Base-by-base conservation (phyloP, 2,888 invertebrate species). In the Drosophila mimica region DNA sequence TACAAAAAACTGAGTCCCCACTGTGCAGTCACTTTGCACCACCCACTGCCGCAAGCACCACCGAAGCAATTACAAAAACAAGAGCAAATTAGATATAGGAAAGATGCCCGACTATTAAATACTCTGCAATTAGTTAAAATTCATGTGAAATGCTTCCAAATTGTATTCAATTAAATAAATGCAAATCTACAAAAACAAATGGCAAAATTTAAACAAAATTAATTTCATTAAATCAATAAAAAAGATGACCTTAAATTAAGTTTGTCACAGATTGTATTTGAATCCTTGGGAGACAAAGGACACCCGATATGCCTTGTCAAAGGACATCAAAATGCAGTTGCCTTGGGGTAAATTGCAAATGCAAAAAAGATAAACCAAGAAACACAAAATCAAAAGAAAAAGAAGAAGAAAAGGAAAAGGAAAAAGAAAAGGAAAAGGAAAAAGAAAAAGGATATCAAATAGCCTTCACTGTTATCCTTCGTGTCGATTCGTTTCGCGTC, bases 401-500 rank as follows among this genome's bases (percentile, higher is more conserved):
- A 5, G 46, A 17, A 25, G 25, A 25, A 25, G 25, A 25, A 25
- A 25, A 25, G 2, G 25, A 25, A 30, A 64, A 61, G 38, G 33
- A 36, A 52, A 52, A 13, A 0, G 34, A 17, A 38, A 52, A 17
- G 4, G 46, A 9, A 33, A 28, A 17, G 6, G 54, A 30, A 28
- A 63, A 64, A 54, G 43, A 31, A 33, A 49, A 68, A 58, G 38
- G 31, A 59, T 31, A 43, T 64, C 58, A 59, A 52, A 33, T 60
- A 38, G 43, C 59, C 60, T 67, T 62, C 28, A 1, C 25, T 57
- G 49, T 34, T 49, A 54, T 64, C 54, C 80, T 70, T 62, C 76
- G 60, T 66, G 63, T 77, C 53, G 62, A 63, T 72, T 81, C 70
- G 63, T 71, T 74, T 80, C 81, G 83, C 75, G 68, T 81, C 71